Evolutionary conservation across 2,113 vertebrate species (phyloP), one percentile per base, ranked within the genome.

Genomic region (Bubalus kerabau): DNA sequence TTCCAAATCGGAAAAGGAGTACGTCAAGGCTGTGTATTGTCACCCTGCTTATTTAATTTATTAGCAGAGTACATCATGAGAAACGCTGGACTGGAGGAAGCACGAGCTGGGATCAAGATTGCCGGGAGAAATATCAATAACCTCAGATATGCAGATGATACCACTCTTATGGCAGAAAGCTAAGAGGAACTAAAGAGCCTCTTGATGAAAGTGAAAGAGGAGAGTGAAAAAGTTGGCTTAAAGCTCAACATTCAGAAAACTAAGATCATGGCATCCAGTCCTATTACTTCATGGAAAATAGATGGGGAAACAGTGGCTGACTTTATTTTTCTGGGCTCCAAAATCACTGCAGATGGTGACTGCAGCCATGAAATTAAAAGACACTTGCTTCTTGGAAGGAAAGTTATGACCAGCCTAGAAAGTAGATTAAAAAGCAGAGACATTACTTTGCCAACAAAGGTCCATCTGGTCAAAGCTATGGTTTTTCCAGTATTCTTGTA

Each of bases 301-400:
- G n/a, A 71, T 36, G n/a, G 64, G 17, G 17, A 71, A 71, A 71
- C 62, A 71, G 64, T 36, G n/a, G 2, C 17, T 21, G 64, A 71
- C 17, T 36, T 36, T 36, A 36, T 71, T 21, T 36, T 36, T 0
- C 0, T 1, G 17, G n/a, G 64, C n/a, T 71, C n/a, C n/a, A 11
- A 71, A 71, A 71, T 71, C 17, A 71, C n/a, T 21, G n/a, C 64
- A 71, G 64, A 36, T 71, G 64, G n/a, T 36, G n/a, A 12, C 1
- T 21, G 9, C n/a, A 36, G 17, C 2, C 8, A 71, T 71, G 64
- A 71, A 36, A 71, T 71, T 71, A 71, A 71, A 71, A 71, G 64
- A 71, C 2, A 1, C n/a, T 71, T 36, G 1, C 64, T 36, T 9
- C n/a, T 71, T 71, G n/a, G n/a, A 71, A 71, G 64, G 17, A 71